Base-by-base conservation (phyloP, 2,797 vertebrate species). In the Craterocephalus amniculus region DNA sequence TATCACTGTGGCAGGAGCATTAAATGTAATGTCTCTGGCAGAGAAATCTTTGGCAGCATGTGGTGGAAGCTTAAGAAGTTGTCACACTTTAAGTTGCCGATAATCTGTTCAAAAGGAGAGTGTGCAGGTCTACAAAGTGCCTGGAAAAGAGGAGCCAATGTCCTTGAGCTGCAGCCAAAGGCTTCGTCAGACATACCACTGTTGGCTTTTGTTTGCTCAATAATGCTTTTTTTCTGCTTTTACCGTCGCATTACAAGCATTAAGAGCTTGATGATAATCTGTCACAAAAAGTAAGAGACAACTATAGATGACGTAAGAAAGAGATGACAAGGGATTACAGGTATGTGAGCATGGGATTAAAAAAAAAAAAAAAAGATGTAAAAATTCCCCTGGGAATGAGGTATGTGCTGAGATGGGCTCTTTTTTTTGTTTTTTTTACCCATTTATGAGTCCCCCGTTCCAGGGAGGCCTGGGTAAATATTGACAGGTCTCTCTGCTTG, bases 71-170 rank as follows among this genome's bases (percentile, higher is more conserved):
- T 95, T 95, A 95, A 94, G 93, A 95, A 93, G 95, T 95, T 96
- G 95, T 96, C 94, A 95, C 94, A 95, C 95, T 96, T 95, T 95
- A 95, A 95, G 87, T 95, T 94, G 94, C 90, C 90, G 80, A 81
- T 94, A 95, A 95, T 95, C 94, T 94, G 91, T 94, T 96, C 94
- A 96, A 95, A 96, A 94, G 87, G 88, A 92, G 90, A 86, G 76
- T 61, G 85, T 88, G 88, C 90, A 88, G 90, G 94, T 90, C 87
- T 91, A 87, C 71, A 91, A 93, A 89, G 85, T 84, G 67, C 74
- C 88, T 87, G 90, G 68, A 72, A 80, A 81, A 67, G 62, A 64
- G 57, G 70, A 78, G 80, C 34, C 16, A 20, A 70, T 43, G 56
- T 80, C 74, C 88, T 84, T 79, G 59, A 81, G 82, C 84, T 84